These are phyloP conservation scores for Lomographa bimaculata DNA, from an alignment of 2,888 invertebrate species.

Conservation along the genomic window DNA sequence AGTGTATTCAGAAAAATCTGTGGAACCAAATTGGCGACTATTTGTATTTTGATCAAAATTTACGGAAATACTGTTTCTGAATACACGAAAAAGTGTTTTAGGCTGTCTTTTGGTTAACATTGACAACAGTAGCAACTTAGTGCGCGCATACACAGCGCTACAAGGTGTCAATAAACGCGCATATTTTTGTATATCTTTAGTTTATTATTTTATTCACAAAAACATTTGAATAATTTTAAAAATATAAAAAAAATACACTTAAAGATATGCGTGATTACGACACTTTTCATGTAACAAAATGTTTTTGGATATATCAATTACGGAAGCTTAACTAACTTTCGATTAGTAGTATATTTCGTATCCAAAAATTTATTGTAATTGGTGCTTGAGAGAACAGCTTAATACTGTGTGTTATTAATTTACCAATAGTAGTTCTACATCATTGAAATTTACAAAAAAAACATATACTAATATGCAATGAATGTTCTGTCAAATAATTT, in stretches of 20 bases:
- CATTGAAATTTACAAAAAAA: too few species aligned
- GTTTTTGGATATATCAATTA: slow-evolving; percentile 33
- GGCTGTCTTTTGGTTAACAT: slow-evolving; percentile 57
- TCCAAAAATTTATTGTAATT: slow-evolving; percentile 36
- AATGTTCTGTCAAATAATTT: too few species aligned
- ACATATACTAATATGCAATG: too few species aligned
- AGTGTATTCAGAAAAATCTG: slow-evolving; percentile 52
- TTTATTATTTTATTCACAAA: too few species aligned
- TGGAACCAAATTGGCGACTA: too few species aligned
- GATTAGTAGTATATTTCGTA: slow-evolving; percentile 13
- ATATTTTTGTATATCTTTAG: slow-evolving; percentile 35
- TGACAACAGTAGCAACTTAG: slow-evolving; percentile 72
- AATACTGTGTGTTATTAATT: background rate
- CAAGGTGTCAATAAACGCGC: slow-evolving; percentile 47
- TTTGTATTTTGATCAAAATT: background rate
- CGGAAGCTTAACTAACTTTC: slow-evolving; percentile 15
- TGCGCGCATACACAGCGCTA: slow-evolving; percentile 68
- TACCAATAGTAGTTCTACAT: too few species aligned
- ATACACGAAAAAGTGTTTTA: slow-evolving; percentile 34
- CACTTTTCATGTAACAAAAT: slow-evolving; percentile 31
- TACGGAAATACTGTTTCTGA: slow-evolving; percentile 28
- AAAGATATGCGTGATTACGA: slow-evolving; percentile 26
- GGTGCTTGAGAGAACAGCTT: slow-evolving; percentile 32
- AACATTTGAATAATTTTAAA: too few species aligned
- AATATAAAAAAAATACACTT: too few species aligned